phyloP scores from a whole-genome alignment of 2,113 vertebrate species.

The Symphodus melops region DNA sequence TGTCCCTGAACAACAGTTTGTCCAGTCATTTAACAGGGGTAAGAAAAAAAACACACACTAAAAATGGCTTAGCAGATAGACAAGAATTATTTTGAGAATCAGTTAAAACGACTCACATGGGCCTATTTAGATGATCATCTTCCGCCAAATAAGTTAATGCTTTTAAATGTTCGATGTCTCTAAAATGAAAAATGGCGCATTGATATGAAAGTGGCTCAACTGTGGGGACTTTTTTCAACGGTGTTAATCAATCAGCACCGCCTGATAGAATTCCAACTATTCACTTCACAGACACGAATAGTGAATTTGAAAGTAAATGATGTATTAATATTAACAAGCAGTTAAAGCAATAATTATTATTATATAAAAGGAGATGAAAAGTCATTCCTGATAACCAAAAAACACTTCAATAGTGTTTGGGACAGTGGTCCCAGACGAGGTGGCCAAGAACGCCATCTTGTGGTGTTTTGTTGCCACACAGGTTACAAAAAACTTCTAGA shows the following conservation, averaged over 20 bases:
- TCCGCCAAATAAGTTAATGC: slow-evolving; percentile 42
- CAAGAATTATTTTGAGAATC: too few relatives aligned
- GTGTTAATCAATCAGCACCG: accelerated
- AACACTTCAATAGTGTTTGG: background rate
- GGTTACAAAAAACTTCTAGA: background rate
- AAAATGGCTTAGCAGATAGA: too few relatives aligned
- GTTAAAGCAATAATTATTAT: too few relatives aligned
- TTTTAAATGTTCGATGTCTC: background rate
- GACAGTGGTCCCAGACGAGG: background rate
- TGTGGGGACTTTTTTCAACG: background rate
- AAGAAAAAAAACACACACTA: too few relatives aligned
- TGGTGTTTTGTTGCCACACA: background rate
- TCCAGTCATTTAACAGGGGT: too few relatives aligned
- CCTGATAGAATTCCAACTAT: background rate
- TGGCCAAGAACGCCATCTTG: slow-evolving; percentile 22
- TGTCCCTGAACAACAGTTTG: too few relatives aligned
- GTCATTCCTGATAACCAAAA: background rate
- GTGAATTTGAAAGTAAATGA: too few relatives aligned
- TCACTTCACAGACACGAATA: too few relatives aligned
- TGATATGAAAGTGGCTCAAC: slow-evolving; percentile 6
- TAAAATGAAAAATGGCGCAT: slow-evolving; percentile 11
- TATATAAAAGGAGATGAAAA: too few relatives aligned
- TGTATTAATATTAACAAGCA: too few relatives aligned
- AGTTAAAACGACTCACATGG: too few relatives aligned
- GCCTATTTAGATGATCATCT: too few relatives aligned